Conservation (phyloP, 64 coral and sea anemone species). For the Dendronephthya gigantea region DNA sequence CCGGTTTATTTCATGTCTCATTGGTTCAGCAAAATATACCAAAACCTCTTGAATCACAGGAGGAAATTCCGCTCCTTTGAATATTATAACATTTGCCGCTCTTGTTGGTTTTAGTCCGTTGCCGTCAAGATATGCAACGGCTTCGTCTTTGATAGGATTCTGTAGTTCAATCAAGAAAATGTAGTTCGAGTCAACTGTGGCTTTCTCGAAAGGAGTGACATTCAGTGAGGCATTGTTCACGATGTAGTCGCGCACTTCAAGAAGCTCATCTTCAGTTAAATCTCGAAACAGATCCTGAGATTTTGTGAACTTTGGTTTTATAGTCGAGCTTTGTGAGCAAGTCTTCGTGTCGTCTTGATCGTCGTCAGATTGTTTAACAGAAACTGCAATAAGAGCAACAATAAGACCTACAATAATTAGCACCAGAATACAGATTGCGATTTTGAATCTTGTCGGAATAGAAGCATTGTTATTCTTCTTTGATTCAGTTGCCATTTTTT, state of each 20-base stretch:
- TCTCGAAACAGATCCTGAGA: constrained; percentile 14
- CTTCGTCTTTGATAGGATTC: constrained; percentile 39
- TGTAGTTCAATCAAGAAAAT: constrained; percentile 60
- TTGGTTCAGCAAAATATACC: constrained; percentile 34
- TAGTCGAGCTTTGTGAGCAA: background rate
- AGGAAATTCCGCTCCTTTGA: constrained; percentile 7
- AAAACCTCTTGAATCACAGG: constrained; percentile 50
- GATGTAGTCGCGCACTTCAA: constrained; percentile 49
- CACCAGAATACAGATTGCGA: no score
- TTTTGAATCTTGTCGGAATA: no score
- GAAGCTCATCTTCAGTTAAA: constrained; percentile 36
- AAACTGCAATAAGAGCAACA: background rate
- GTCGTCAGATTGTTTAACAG: background rate
- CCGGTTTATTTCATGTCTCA: background rate
- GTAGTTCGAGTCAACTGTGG: constrained; percentile 38
- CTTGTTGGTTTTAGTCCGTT: constrained; percentile 29
- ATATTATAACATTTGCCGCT: constrained; percentile 39
- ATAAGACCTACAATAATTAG: background rate
- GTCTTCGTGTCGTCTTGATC: background rate
- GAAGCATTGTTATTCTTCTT: no score
- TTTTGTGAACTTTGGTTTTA: background rate
- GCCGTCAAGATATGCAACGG: constrained; percentile 39
- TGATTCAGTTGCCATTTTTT: no score
- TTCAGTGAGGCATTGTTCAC: constrained; percentile 20
- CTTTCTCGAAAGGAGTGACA: constrained; percentile 37